These are phyloP conservation scores for Autographa gamma DNA, from an alignment of 2,888 invertebrate genomes.

Conservation along the genomic window DNA sequence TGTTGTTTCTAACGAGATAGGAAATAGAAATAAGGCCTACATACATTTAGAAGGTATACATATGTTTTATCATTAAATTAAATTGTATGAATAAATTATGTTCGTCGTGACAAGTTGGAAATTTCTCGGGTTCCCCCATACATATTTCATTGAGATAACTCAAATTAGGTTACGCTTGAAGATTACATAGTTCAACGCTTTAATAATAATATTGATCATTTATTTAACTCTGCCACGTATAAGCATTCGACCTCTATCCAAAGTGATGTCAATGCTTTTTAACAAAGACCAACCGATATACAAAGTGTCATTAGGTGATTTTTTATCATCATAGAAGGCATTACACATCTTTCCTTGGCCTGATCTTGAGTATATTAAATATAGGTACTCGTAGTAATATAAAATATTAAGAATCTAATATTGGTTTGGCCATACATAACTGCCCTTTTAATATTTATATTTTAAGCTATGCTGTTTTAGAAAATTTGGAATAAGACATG, in stretches of 20 bases:
- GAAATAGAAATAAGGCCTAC: too few species aligned
- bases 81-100: neutral
- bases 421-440: neutral
- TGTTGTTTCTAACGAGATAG: too few species aligned
- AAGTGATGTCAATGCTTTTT: slow-evolving; percentile 8
- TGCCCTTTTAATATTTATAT: too few species aligned
- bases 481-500: too few species aligned
- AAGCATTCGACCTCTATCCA: neutral
- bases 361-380: too few species aligned
- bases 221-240: neutral
- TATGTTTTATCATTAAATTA: neutral
- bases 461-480: too few species aligned
- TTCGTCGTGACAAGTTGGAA: neutral
- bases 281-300: neutral
- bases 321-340: neutral
- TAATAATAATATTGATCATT: neutral
- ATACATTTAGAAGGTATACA: too few species aligned
- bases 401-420: neutral
- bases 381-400: too few species aligned
- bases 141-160: slow-evolving; percentile 13
- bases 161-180: slow-evolving; percentile 10
- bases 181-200: neutral
- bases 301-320: neutral
- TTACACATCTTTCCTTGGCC: neutral
- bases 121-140: slow-evolving; percentile 14